Base-by-base conservation (phyloP, 2,888 invertebrate species). In the Zonitis immaculata region DNA sequence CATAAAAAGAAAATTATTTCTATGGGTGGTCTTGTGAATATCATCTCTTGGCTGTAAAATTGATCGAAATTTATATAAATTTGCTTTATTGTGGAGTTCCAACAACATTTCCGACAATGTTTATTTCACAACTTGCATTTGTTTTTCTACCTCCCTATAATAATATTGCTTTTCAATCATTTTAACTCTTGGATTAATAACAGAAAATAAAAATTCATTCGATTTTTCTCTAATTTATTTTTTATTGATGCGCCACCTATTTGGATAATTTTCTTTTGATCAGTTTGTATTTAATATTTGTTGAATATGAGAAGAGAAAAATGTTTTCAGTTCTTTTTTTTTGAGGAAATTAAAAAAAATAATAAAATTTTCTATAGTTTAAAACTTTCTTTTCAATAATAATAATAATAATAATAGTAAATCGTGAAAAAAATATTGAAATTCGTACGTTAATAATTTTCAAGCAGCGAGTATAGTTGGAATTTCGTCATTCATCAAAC, bases 391-490 rank as follows among this genome's bases (percentile, higher is more conserved):
- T 44, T 44, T 30, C 4, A 32, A 26, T 42, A 22, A 27, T 16
- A 12, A 45, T 28, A 9, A 16, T 45, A 2, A 3, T n/a, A 6
- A 7, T 20, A 2, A 18, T 18, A 16, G n/a, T n/a, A n/a, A n/a
- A 16, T 32, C 6, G 6, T 32, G 6, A 2, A 14, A 14, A 32
- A 32, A 30, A 1, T 6, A 18, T 6, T 20, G 16, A 39, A 18
- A 39, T 20, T 18, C 20, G 18, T 11, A 39, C 39, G 1, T 20
- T 39, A 39, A 39, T 42, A 63, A 66, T 75, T 22, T 75, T 68
- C 76, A 75, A 71, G 75, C 76, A 75, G 75, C 76, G 59, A 74
- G 68, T 66, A 68, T 71, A 67, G 74, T 72, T 69, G 75, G 76
- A 73, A 65, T 73, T 54, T 73, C 75, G 49, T 69, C 75, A 56